phyloP scores from a whole-genome alignment of 1,140 invertebrate species.

The Drosophila takahashii region DNA sequence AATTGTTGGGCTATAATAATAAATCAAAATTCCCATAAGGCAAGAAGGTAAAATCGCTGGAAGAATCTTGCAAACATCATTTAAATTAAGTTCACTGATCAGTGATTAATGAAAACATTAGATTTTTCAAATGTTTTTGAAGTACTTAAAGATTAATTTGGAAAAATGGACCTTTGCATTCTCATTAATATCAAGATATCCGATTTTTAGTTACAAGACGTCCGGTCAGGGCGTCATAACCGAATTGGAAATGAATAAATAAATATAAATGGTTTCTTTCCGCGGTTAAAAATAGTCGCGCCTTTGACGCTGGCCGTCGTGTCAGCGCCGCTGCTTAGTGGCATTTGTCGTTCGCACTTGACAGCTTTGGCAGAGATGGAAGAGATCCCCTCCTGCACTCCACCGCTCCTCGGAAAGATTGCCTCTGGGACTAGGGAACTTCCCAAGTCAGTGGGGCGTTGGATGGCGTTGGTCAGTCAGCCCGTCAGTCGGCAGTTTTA shows the following conservation, averaged over 20 bases:
- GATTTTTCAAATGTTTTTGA: too few relatives aligned
- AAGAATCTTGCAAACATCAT: background rate
- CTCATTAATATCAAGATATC: too few relatives aligned
- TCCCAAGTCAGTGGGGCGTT: slow-evolving; percentile 40
- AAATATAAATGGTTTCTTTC: slow-evolving; percentile 76
- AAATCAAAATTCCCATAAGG: slow-evolving; percentile 2
- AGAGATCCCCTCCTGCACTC: slow-evolving; percentile 2
- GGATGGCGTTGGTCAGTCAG: slow-evolving; percentile 30
- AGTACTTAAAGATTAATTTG: too few relatives aligned
- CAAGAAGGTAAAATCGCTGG: background rate
- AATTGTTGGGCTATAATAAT: slow-evolving; percentile 5
- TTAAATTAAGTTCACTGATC: background rate
- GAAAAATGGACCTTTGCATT: too few relatives aligned
- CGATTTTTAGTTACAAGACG: slow-evolving; percentile 22
- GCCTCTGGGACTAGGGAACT: slow-evolving; percentile 36
- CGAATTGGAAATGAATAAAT: slow-evolving; percentile 37
- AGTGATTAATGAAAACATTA: background rate
- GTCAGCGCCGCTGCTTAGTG: slow-evolving; percentile 64
- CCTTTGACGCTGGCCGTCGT: slow-evolving; percentile 47
- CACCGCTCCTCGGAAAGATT: slow-evolving; percentile 30
- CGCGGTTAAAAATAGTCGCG: slow-evolving; percentile 72
- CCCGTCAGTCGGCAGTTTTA: slow-evolving; percentile 44
- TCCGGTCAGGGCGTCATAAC: slow-evolving; percentile 28
- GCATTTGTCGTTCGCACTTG: slow-evolving; percentile 76
- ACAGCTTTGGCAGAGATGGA: slow-evolving; percentile 59